These are phyloP conservation scores for Hesperophylax magnus DNA, from an alignment of 1,140 invertebrate genomes.

Conservation along the genomic window DNA sequence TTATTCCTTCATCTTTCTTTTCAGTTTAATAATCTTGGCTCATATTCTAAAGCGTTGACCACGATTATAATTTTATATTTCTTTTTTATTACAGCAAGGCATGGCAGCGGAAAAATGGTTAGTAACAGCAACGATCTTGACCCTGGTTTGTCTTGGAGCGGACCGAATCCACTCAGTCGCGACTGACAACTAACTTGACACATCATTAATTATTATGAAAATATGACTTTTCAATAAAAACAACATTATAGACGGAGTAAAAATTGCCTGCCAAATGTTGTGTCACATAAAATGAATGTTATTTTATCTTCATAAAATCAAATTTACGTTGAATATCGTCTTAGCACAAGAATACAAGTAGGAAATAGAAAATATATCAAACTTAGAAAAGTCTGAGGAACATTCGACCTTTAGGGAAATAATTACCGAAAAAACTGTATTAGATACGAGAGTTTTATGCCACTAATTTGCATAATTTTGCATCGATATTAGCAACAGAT, in stretches of 20 bases:
- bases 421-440: no score
- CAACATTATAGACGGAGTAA: background rate
- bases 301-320: background rate
- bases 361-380: no score
- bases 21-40: background rate
- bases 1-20: background rate
- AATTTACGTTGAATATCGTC: no score
- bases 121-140: conserved; percentile 7
- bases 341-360: no score
- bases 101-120: conserved; percentile 5
- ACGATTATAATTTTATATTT: conserved; percentile 11
- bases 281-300: background rate
- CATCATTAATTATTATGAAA: conserved; percentile 3
- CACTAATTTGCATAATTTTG: no score
- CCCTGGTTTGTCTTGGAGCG: background rate
- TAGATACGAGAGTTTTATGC: no score
- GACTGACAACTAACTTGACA: conserved; percentile 22
- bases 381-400: no score
- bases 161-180: background rate
- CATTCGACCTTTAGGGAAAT: no score
- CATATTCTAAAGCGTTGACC: conserved; percentile 26
- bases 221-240: conserved; percentile 13
- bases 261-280: background rate
- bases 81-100: background rate
- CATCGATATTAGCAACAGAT: no score